These are phyloP conservation scores for Orthosia gothica DNA, from an alignment of 2,888 invertebrate genomes.

Conservation along the genomic window DNA sequence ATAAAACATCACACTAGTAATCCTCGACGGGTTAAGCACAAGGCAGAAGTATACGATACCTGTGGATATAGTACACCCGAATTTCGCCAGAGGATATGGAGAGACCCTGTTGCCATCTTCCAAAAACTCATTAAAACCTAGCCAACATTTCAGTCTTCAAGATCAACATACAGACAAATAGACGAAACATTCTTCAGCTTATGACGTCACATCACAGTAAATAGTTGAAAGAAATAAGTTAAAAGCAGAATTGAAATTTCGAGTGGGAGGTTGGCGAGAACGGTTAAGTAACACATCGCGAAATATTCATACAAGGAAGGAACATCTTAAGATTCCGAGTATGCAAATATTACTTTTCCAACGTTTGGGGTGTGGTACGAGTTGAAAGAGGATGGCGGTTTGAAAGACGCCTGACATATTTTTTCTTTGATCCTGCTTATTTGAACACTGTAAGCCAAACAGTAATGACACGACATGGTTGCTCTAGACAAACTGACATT, in stretches of 20 bases:
- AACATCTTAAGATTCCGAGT: slow-evolving; percentile 69
- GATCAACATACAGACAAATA: slow-evolving; percentile 21
- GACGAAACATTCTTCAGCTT: slow-evolving; percentile 16
- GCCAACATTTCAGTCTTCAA: slow-evolving; percentile 11
- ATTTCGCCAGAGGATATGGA: background rate
- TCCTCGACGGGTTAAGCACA: too few relatives aligned
- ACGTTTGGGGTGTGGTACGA: slow-evolving; percentile 52
- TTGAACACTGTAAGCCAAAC: too few relatives aligned
- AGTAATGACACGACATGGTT: too few relatives aligned
- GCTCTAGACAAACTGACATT: too few relatives aligned
- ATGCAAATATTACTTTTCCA: slow-evolving; percentile 70
- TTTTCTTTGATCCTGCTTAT: too few relatives aligned
- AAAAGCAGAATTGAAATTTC: slow-evolving; percentile 53
- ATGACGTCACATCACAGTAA: slow-evolving; percentile 34
- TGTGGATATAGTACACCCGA: background rate
- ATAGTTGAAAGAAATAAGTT: slow-evolving; percentile 56
- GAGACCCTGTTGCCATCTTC: too few relatives aligned
- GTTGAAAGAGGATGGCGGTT: slow-evolving; percentile 11
- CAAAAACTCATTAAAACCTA: slow-evolving; percentile 25
- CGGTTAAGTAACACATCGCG: slow-evolving; percentile 65
- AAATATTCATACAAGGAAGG: slow-evolving; percentile 68
- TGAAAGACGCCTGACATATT: background rate
- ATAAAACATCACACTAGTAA: too few relatives aligned
- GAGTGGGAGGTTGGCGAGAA: slow-evolving; percentile 41
- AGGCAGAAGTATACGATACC: too few relatives aligned